Percentiles rank a stretch among this genome's conserved stretches.
These are phyloP conservation scores for Amblyopsis rosae DNA, from an alignment of 2,113 vertebrate genomes.

Conservation along the genomic window DNA sequence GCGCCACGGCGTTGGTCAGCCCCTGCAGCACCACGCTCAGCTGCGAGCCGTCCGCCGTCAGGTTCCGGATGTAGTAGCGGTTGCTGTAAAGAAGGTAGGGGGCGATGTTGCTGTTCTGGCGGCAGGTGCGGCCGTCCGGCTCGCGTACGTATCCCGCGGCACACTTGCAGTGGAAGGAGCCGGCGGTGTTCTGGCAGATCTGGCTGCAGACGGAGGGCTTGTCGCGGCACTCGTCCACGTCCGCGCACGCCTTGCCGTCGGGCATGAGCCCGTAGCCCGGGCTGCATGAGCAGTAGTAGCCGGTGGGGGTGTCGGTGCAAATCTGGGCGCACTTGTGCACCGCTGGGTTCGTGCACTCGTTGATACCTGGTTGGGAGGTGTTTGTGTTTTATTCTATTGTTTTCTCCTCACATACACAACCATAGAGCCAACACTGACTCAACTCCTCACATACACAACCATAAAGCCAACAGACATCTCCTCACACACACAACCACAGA, in stretches of 20 bases:
- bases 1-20: slow-evolving; percentile 56
- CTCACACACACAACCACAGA: too few relatives aligned
- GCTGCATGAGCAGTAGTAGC: slow-evolving; percentile 73
- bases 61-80: slow-evolving; percentile 74
- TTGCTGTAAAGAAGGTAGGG: slow-evolving; percentile 72
- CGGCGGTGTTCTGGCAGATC: slow-evolving; percentile 66
- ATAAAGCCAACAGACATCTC: too few relatives aligned
- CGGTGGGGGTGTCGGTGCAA: slow-evolving; percentile 70
- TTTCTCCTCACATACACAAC: too few relatives aligned
- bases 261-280: slow-evolving; percentile 71
- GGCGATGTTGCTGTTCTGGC: slow-evolving; percentile 71
- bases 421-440: too few relatives aligned
- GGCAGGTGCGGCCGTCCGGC: slow-evolving; percentile 69
- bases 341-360: slow-evolving; percentile 61
- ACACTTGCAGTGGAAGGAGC: slow-evolving; percentile 73
- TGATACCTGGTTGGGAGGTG: slow-evolving; percentile 55
- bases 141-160: slow-evolving; percentile 70
- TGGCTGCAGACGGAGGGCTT: slow-evolving; percentile 71
- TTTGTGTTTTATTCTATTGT: too few relatives aligned
- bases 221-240: slow-evolving; percentile 66
- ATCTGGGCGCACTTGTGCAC: slow-evolving; percentile 72
- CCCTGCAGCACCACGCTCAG: slow-evolving; percentile 68
- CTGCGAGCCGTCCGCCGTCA: slow-evolving; percentile 66
- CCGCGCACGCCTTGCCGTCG: slow-evolving; percentile 73
- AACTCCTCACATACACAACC: too few relatives aligned